Conservation (phyloP, 2,797 vertebrate genomes). For the Telmatherina bonti region DNA sequence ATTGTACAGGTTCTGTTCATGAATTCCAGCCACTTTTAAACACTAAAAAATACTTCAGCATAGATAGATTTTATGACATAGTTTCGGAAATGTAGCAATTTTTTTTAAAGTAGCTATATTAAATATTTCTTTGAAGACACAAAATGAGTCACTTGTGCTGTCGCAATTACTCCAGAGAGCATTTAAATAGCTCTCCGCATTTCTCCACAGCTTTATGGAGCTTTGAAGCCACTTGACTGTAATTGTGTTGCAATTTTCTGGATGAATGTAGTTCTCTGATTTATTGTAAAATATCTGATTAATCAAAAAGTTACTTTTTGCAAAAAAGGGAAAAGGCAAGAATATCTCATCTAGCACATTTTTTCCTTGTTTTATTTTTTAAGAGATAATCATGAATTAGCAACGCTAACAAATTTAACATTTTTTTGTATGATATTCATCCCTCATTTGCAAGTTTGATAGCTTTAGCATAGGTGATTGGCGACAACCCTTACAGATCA, state of each 20-base stretch:
- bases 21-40: background rate
- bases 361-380: no score
- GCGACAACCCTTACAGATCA: background rate
- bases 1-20: background rate
- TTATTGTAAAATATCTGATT: background rate
- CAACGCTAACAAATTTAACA: background rate
- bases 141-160: background rate
- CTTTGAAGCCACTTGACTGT: background rate
- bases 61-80: background rate
- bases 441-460: background rate
- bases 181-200: background rate
- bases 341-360: no score
- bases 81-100: background rate
- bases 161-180: background rate
- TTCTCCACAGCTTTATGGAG: background rate
- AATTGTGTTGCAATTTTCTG: background rate
- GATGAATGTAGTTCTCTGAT: background rate
- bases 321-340: no score
- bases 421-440: background rate
- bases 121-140: background rate
- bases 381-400: no score
- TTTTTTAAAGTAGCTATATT: slow-evolving; percentile 5
- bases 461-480: background rate
- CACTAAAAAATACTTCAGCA: background rate
- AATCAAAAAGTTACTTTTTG: background rate